Evolutionary conservation across 2,113 vertebrate genomes (phyloP), one percentile per base, ranked within the genome.

Genomic region (Podocnemis expansa): DNA sequence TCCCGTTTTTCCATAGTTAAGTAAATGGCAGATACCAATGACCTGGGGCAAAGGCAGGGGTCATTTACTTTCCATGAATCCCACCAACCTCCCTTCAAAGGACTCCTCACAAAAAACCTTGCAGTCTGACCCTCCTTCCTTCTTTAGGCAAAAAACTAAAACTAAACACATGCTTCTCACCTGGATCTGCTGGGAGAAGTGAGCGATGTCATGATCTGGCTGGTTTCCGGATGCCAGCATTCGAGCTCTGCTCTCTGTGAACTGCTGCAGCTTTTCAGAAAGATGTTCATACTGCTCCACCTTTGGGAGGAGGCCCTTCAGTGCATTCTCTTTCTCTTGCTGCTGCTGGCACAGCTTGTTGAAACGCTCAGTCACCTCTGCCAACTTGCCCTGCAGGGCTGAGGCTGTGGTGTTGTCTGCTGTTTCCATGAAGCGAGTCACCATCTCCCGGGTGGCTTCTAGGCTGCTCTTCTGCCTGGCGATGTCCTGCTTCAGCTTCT

Each of bases 401-500:
- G 98, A 97, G 9, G 99, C 98, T 0, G 98, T 98, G 89, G 97
- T 90, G 70, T 98, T 97, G 85, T 99, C 99, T 0, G 99, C 97
- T 0, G 98, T 98, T 96, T 98, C 98, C 11, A 98, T 98, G 86
- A 99, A 99, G 16, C 78, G 98, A 0, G 98, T 98, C 79, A 99
- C 98, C 67, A 99, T 99, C 92, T 99, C 99, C 0, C 97, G 97
- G 1, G 99, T 99, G 79, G 99, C 98, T 2, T 99, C 99, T 92
- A 99, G 98, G 56, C 99, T 99, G 98, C 99, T 99, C 96, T 97
- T 99, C 75, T 99, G 98, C 84, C 99, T 98, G 83, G 99, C 98
- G 2, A 99, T 98, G 97, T 99, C 99, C 97, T 99, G 99, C 29
- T 99, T 99, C 82, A 99, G 97, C 98, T 99, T 99, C 99, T 99